Evolutionary conservation across 2,797 vertebrate species (phyloP), one percentile per base, ranked within the genome.

Genomic region (Menidia menidia): DNA sequence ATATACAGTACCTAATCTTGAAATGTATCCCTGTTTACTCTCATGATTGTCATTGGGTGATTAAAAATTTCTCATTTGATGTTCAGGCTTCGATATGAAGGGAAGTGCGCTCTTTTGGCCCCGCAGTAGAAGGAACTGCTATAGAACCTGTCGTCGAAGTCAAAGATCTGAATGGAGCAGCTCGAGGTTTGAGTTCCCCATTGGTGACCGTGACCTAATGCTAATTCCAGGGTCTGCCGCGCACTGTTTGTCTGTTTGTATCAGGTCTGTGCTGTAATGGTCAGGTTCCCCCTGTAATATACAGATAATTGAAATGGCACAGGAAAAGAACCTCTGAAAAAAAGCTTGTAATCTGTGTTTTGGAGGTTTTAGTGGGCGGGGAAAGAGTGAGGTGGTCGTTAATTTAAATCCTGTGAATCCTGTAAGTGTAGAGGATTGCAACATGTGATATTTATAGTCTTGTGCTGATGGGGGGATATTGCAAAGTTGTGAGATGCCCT

Each of bases 261-360:
- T 73, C 81, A 89, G 87, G 84, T 87, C 79, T 75, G 73, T 64
- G 75, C 84, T 70, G 45, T 92, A 90, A 92, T 91, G 64, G 71
- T 42, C 71, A 75, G 84, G 82, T 90, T 79, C 43, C 57, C 47
- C 69, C 81, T 87, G 64, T 84, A 84, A 88, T 88, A 82, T 74
- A 60, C 60, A 77, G 74, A 81, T 69, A 68, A 80, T 72, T 76
- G 56, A 68, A 86, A 75, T 80, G 64, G 69, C 77, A 82, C 75
- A 30, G 10, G 80, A 60, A 64, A 73, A 58, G 71, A 50, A 71
- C 64, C 68, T 47, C 74, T 62, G 39, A 68, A 71, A 52, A 48
- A 30, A 53, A 58, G 51, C 48, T 30, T 50, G 52, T 58, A 73
- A 68, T 79, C 82, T 81, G 51, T 78, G 61, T 69, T 75, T 83